Percentiles rank a stretch among this genome's conserved stretches.
Evolutionary conservation across 2,797 vertebrate species (phyloP).

Genomic region (Aldrovandia affinis): DNA sequence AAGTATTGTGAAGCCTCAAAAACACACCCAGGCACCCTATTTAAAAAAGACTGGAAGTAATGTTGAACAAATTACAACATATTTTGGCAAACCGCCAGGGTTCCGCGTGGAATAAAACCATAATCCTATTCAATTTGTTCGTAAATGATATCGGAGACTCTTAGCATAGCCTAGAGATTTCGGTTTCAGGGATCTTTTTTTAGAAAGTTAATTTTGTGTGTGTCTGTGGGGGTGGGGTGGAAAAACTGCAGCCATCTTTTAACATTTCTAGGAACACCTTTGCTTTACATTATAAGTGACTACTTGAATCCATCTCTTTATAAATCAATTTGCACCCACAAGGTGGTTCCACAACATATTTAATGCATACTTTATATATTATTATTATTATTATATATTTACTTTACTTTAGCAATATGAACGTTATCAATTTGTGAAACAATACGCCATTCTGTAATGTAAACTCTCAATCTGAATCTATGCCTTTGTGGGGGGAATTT

Average conservation of each 20-base stretch:
- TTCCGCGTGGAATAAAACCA: constrained; percentile 28
- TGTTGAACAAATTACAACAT: constrained; percentile 37
- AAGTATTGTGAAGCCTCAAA: constrained; percentile 2
- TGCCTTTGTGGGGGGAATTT: not conserved
- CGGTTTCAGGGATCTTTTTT: constrained; percentile 21
- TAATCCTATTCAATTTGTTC: constrained; percentile 47
- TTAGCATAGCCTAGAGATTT: constrained; percentile 41
- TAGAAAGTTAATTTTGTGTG: constrained; percentile 19
- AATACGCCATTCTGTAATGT: not conserved
- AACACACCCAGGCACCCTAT: not conserved
- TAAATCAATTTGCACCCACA: not conserved
- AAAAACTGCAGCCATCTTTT: not conserved
- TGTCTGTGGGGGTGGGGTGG: not conserved
- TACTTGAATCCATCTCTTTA: not conserved
- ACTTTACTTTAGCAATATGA: not conserved
- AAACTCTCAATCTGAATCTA: not conserved
- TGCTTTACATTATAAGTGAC: not conserved
- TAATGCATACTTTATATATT: not conserved
- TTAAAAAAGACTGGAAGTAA: constrained; percentile 12
- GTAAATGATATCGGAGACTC: constrained; percentile 46
- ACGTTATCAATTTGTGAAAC: not conserved
- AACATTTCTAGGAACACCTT: not conserved
- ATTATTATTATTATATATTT: not conserved
- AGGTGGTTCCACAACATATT: not conserved
- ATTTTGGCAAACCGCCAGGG: constrained; percentile 38